A percentile compares a stretch with the other conserved stretches of the same genome.
Conservation (phyloP, 2,888 invertebrate genomes). For the Xestia c-nigrum region DNA sequence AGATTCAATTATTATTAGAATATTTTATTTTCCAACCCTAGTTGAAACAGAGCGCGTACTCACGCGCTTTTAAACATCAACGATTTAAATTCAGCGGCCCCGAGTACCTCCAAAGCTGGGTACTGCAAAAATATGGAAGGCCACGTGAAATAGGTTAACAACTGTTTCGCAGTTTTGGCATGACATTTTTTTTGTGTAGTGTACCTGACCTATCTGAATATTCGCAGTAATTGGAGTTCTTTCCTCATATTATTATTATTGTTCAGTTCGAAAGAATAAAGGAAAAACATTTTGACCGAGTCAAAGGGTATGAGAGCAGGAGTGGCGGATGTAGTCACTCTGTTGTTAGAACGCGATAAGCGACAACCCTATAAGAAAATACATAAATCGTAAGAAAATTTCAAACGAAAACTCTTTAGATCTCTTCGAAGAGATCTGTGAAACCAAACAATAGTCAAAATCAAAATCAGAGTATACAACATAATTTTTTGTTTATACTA, state of each 20-base stretch:
- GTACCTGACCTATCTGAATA: slow-evolving; percentile 51
- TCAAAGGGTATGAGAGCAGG: background rate
- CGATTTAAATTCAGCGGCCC: slow-evolving; percentile 52
- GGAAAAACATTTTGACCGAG: slow-evolving; percentile 6
- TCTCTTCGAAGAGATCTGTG: too few species aligned
- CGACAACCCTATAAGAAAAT: too few species aligned
- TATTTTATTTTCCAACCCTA: background rate
- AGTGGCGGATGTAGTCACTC: background rate
- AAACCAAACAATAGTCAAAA: too few species aligned
- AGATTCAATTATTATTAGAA: too few species aligned
- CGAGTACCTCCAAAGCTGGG: slow-evolving; percentile 21
- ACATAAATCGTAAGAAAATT: background rate
- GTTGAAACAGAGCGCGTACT: slow-evolving; percentile 14
- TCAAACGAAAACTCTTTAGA: too few species aligned
- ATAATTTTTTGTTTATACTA: too few species aligned
- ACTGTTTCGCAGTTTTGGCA: slow-evolving; percentile 56
- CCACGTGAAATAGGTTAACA: slow-evolving; percentile 65
- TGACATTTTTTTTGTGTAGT: slow-evolving; percentile 47
- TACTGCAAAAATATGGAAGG: slow-evolving; percentile 58
- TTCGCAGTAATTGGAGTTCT: slow-evolving; percentile 43
- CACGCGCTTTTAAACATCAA: slow-evolving; percentile 44
- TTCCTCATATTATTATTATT: slow-evolving; percentile 16
- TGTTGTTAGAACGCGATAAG: background rate
- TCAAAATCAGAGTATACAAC: too few species aligned
- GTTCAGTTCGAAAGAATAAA: background rate